These are phyloP conservation scores for Ectropis crepuscularia DNA, from an alignment of 2,888 invertebrate species.

Conservation along the genomic window DNA sequence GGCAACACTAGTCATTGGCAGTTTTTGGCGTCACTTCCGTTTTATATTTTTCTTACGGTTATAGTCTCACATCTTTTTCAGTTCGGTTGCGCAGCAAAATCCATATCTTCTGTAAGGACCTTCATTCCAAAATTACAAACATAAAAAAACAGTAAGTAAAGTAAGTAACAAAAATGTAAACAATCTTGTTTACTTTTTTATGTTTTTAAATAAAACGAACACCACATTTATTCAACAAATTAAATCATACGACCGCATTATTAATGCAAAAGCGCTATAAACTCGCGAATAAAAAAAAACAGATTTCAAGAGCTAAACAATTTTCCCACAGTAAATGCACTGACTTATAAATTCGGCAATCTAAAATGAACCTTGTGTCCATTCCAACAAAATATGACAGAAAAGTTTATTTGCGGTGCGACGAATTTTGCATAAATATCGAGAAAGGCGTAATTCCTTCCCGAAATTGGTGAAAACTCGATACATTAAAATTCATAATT, in stretches of 20 bases:
- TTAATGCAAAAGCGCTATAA: slow-evolving; percentile 11
- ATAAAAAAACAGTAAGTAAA: too few relatives aligned
- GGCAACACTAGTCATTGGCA: too few relatives aligned
- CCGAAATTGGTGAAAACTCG: slow-evolving; percentile 14
- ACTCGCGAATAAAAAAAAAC: slow-evolving; percentile 7
- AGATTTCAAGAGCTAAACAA: not conserved
- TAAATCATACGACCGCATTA: slow-evolving; percentile 3
- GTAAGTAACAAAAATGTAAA: too few relatives aligned
- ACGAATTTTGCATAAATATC: slow-evolving; percentile 6
- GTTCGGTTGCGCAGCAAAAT: too few relatives aligned
- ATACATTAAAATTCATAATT: slow-evolving; percentile 19
- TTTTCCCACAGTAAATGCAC: not conserved
- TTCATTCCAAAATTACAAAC: too few relatives aligned
- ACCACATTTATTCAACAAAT: slow-evolving; percentile 1
- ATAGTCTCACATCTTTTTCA: too few relatives aligned
- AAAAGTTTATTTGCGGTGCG: not conserved
- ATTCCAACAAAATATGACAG: not conserved
- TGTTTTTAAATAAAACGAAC: not conserved
- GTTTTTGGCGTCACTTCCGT: too few relatives aligned
- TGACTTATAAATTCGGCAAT: not conserved
- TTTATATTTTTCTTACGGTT: too few relatives aligned
- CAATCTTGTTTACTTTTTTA: too few relatives aligned
- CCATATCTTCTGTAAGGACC: too few relatives aligned
- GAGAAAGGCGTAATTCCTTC: slow-evolving; percentile 11
- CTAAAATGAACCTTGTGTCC: slow-evolving; percentile 1